Evolutionary conservation across 2,888 invertebrate genomes (phyloP).

Genomic region (Latheticus oryzae): DNA sequence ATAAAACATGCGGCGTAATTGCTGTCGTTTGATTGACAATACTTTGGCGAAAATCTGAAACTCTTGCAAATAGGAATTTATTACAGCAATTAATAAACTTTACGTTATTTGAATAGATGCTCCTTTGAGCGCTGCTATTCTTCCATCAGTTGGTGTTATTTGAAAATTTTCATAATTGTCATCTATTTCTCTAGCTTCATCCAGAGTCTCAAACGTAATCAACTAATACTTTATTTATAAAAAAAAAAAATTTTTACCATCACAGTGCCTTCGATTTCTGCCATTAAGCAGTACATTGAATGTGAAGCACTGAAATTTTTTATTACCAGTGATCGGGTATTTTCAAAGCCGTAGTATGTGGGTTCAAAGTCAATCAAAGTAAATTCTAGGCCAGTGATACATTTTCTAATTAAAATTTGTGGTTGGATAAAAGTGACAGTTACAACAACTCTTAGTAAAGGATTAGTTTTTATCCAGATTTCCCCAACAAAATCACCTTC

Average conservation of each 20-base stretch:
- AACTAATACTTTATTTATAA: not conserved
- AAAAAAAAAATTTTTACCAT: constrained; percentile 52
- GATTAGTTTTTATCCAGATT: constrained; percentile 65
- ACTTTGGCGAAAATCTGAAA: constrained; percentile 41
- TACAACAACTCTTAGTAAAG: constrained; percentile 57
- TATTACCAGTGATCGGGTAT: constrained; percentile 60
- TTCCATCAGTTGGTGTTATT: constrained; percentile 51
- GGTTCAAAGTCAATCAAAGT: constrained; percentile 64
- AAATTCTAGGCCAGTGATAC: constrained; percentile 60
- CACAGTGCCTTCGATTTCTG: constrained; percentile 55
- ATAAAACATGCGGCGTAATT: constrained; percentile 64
- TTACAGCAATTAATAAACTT: no score
- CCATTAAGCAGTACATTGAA: constrained; percentile 63
- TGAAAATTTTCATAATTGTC: constrained; percentile 48
- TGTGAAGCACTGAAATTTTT: constrained; percentile 63
- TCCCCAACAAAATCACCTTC: constrained; percentile 62
- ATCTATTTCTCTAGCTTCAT: constrained; percentile 41
- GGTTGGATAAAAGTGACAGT: constrained; percentile 60
- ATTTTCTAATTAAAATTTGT: constrained; percentile 60
- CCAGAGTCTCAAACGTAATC: constrained; percentile 37
- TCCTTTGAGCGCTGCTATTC: constrained; percentile 48
- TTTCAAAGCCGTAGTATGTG: constrained; percentile 61
- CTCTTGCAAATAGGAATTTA: no score
- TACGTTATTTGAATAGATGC: constrained; percentile 50
- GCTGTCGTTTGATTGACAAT: no score